Evolutionary conservation across 2,888 invertebrate genomes (phyloP).

Genomic region (Hypercompe scribonia): DNA sequence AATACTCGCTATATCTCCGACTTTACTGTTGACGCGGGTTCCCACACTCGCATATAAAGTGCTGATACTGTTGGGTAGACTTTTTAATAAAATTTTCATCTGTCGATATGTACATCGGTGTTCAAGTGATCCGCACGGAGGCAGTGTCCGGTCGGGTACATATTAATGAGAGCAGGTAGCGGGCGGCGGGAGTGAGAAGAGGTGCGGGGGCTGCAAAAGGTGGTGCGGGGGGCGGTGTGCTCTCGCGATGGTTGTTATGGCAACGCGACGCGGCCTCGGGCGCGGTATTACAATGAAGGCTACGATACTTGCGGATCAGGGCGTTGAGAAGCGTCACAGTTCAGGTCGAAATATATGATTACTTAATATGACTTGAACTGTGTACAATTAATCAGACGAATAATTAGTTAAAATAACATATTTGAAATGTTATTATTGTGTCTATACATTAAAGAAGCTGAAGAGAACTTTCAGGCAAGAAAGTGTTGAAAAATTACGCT

Average conservation of each 20-base stretch:
- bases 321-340: conserved; percentile 46
- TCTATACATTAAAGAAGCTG: too few relatives aligned
- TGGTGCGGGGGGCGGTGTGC: conserved; percentile 51
- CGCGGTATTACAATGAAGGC: conserved; percentile 77
- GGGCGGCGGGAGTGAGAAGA: conserved; percentile 40
- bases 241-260: conserved; percentile 71
- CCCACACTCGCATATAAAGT: conserved; percentile 7
- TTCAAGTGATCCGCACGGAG: conserved; percentile 67
- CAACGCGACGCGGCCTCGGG: conserved; percentile 82
- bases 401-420: neutral
- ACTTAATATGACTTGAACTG: neutral
- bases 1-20: conserved; percentile 15
- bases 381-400: neutral
- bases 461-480: neutral
- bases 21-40: conserved; percentile 10
- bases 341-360: conserved; percentile 10
- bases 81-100: conserved; percentile 63
- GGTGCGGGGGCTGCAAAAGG: conserved; percentile 44
- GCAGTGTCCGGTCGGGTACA: conserved; percentile 81
- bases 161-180: conserved; percentile 82
- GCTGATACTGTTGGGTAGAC: conserved; percentile 8
- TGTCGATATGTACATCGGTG: conserved; percentile 60
- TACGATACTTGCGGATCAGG: conserved; percentile 65
- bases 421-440: too few relatives aligned
- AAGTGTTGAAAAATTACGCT: neutral